Conservation (phyloP, 2,113 vertebrate species). For the Elgaria multicarinata region DNA sequence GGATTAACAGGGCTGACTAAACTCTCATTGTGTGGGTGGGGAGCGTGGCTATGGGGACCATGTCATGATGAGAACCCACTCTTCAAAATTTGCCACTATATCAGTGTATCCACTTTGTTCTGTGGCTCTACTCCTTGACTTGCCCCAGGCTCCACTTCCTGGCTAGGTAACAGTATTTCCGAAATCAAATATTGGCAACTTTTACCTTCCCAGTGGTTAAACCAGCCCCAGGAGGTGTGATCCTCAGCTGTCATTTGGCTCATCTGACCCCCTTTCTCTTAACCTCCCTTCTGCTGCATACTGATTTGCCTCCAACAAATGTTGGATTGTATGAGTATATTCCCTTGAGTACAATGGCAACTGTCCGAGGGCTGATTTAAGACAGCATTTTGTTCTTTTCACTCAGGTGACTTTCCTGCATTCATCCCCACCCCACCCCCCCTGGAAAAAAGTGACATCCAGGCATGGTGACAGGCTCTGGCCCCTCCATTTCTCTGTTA, state of each 20-base stretch:
- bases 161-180: not conserved
- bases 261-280: not conserved
- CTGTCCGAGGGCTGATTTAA: not conserved
- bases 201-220: not conserved
- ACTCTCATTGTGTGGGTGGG: no score
- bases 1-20: no score
- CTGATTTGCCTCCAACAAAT: not conserved
- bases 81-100: no score
- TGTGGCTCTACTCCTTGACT: not conserved
- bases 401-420: not conserved
- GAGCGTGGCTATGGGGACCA: no score
- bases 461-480: not conserved
- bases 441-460: not conserved
- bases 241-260: not conserved
- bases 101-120: not conserved
- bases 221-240: not conserved
- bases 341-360: slow-evolving; percentile 6
- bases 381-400: slow-evolving; percentile 13
- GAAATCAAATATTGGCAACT: not conserved
- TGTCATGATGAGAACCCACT: no score
- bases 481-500: not conserved
- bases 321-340: not conserved
- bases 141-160: not conserved
- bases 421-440: not conserved
- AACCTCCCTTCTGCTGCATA: not conserved